A percentile compares a stretch with the other conserved stretches of the same genome.
phyloP scores from a whole-genome alignment of 37 sponge, comb jelly and placozoan species.

The Haliclona indistincta region DNA sequence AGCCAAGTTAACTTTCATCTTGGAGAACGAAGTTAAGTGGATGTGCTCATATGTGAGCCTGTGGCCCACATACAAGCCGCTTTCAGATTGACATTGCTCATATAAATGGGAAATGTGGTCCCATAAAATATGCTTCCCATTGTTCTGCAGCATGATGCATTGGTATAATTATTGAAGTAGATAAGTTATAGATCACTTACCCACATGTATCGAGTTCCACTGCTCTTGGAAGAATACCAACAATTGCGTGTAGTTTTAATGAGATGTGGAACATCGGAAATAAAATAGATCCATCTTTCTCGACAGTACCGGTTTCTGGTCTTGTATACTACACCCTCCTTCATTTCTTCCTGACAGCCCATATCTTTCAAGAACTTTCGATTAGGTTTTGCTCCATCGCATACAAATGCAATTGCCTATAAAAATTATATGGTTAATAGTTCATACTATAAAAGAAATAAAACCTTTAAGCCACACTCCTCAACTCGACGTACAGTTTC shows the following conservation, averaged over 20 bases:
- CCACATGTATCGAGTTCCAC: conserved; percentile 8
- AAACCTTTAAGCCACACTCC: background rate
- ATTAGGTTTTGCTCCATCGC: conserved; percentile 23
- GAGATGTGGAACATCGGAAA: conserved; percentile 39
- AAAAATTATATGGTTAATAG: background rate
- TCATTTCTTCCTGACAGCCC: background rate
- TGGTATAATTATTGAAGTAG: background rate
- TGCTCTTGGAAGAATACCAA: conserved; percentile 27
- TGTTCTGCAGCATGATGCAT: conserved; percentile 11
- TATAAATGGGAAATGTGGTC: conserved; percentile 14
- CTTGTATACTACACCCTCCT: conserved; percentile 12
- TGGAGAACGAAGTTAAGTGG: conserved; percentile 29
- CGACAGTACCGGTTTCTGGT: conserved; percentile 18
- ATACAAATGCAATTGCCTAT: background rate
- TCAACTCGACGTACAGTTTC: conserved; percentile 13
- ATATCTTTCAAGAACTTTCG: background rate
- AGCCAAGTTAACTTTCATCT: conserved; percentile 39
- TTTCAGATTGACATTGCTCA: conserved; percentile 1
- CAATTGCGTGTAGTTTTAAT: conserved; percentile 44
- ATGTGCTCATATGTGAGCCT: conserved; percentile 37
- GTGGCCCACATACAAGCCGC: conserved; percentile 19
- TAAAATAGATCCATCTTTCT: conserved; percentile 15
- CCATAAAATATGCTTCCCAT: conserved; percentile 44
- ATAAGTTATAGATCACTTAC: background rate
- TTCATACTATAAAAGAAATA: too few relatives aligned